Evolutionary conservation across 1,140 invertebrate genomes (phyloP).

Genomic region (Polyergus mexicanus): DNA sequence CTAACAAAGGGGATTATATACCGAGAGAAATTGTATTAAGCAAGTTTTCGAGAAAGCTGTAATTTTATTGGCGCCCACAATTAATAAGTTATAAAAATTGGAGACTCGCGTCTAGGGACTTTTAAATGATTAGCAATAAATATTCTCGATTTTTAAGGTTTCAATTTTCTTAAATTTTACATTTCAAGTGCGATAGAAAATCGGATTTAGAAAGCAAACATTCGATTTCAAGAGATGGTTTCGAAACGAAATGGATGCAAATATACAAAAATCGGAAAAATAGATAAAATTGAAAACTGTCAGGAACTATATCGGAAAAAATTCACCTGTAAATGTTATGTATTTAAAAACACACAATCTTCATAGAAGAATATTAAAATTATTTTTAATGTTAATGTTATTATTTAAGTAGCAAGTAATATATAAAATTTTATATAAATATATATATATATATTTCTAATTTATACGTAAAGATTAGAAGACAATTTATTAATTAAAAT

Average conservation of each 20-base stretch:
- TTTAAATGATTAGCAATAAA: not conserved
- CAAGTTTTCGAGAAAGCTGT: slow-evolving; percentile 40
- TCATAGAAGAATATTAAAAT: too few species aligned
- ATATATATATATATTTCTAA: too few species aligned
- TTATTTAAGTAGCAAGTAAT: too few species aligned
- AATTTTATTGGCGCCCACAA: not conserved
- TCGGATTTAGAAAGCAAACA: not conserved
- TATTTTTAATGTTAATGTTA: too few species aligned
- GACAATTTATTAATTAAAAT: not conserved
- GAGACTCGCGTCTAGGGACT: not conserved
- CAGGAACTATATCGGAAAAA: not conserved
- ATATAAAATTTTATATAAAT: too few species aligned
- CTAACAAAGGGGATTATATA: slow-evolving; percentile 42
- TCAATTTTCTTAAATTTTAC: not conserved
- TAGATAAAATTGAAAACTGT: not conserved
- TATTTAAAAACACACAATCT: too few species aligned
- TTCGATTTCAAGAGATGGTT: not conserved
- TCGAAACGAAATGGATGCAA: not conserved
- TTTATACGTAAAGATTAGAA: not conserved
- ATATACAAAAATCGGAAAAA: not conserved
- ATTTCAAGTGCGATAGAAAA: not conserved
- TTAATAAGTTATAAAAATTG: not conserved
- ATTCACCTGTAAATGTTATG: too few species aligned
- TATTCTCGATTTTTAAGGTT: not conserved
- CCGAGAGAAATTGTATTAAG: slow-evolving; percentile 31